Base-by-base conservation (phyloP, 23 tunicate genomes). In the Clavelina lepadiformis region DNA sequence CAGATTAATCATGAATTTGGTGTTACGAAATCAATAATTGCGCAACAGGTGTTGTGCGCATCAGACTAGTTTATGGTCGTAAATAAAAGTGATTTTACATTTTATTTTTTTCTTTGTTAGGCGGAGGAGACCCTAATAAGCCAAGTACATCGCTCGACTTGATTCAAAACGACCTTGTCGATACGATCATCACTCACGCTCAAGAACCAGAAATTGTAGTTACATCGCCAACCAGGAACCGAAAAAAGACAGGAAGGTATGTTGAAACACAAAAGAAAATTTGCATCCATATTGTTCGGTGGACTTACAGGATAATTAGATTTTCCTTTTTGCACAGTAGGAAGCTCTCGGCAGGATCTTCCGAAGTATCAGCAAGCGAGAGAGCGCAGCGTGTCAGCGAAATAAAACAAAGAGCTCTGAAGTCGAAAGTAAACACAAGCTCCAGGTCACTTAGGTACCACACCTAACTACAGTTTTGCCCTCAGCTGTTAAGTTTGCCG, bases 101-200 rank as follows among this genome's bases (percentile, higher is more conserved):
- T n/a, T n/a, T n/a, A 33, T 2, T 51, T 45, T 7, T 46, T 2
- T 44, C 7, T 23, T 80, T 70, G 36, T 28, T 37, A 81, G 81
- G 73, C 38, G 91, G 91, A 18, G 91, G 91, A 2, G 75, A 59
- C 24, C 56, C 76, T 1, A 67, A 68, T 29, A 67, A 57, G 1
- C 88, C 88, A 2, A 64, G 79, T 20, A 56, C 56, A 7, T 74
- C 91, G 3, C 69, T 82, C 15, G 81, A 82, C 44, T 34, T 82
- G 34, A 82, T 82, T 47, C 78, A 74, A 46, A 46, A 28, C 35
- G 71, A 82, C 71, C 60, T 82, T 3, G 91, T 74, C 23, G 76
- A 68, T 22, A 46, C 75, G 1, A 78, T 78, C 20, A 35, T 68
- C 3, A 56, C 37, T 2, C 19, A 57, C 4, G 68, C 80, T 2